Evolutionary conservation across 2,113 vertebrate genomes (phyloP).

Genomic region (Rhinolophus sinicus): DNA sequence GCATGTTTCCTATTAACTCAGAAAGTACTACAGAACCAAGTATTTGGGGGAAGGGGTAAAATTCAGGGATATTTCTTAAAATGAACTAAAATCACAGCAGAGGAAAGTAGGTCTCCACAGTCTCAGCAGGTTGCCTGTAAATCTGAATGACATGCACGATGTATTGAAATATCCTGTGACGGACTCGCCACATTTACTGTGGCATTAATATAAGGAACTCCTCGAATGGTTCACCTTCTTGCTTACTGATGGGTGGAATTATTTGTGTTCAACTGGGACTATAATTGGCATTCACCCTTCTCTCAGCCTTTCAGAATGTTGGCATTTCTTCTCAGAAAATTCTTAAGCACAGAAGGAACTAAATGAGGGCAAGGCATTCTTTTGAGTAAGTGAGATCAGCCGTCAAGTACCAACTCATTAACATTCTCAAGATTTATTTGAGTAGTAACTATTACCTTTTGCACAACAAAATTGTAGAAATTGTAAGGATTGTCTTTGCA

Average conservation of each 20-base stretch:
- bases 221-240: neutral
- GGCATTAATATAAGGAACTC: neutral
- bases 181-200: neutral
- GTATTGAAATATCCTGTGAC: neutral
- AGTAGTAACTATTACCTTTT: neutral
- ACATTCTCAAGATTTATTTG: neutral
- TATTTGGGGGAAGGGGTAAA: neutral
- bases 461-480: neutral
- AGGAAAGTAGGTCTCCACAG: neutral
- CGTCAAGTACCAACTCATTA: neutral
- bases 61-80: neutral
- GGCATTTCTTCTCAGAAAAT: conserved; percentile 14
- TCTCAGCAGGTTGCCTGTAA: conserved; percentile 32
- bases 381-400: neutral
- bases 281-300: conserved; percentile 22
- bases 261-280: neutral
- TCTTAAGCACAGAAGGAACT: neutral
- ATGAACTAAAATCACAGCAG: neutral
- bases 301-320: neutral
- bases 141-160: neutral
- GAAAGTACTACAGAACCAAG: neutral
- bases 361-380: neutral
- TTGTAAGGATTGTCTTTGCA: neutral
- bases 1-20: neutral
- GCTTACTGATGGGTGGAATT: neutral